These are phyloP conservation scores for Panurus biarmicus DNA, from an alignment of 2,113 vertebrate genomes.

Conservation along the genomic window DNA sequence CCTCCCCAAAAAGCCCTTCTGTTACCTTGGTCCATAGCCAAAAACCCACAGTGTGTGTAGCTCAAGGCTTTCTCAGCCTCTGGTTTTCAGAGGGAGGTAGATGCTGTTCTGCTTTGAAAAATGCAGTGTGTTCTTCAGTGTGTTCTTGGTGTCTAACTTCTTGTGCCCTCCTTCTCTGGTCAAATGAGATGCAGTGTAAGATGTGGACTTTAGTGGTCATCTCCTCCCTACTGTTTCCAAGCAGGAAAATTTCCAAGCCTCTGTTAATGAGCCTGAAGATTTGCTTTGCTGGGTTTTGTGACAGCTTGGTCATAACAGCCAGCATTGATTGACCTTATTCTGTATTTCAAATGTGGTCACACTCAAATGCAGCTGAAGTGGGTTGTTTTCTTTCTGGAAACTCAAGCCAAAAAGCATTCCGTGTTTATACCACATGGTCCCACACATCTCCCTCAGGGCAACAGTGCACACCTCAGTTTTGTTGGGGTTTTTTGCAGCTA, in stretches of 20 bases:
- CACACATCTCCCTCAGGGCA: neutral
- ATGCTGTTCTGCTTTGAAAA: neutral
- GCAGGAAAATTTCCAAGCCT: neutral
- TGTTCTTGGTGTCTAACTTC: neutral
- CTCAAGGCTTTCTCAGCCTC: neutral
- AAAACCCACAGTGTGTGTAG: neutral
- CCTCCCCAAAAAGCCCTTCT: neutral
- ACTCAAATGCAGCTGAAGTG: neutral
- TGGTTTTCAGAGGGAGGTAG: neutral
- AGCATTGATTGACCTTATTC: neutral
- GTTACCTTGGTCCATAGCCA: neutral
- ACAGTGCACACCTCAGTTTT: neutral
- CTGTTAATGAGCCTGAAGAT: neutral
- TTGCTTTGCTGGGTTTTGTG: neutral
- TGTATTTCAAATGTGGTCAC: neutral
- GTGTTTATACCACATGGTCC: neutral
- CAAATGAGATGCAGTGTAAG: neutral
- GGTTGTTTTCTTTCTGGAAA: neutral
- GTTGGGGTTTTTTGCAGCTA: neutral
- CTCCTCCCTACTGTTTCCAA: neutral
- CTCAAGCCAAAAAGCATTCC: neutral
- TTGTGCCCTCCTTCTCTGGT: neutral
- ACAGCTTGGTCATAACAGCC: neutral
- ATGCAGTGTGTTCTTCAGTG: accelerated
- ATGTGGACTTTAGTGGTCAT: neutral